A percentile compares a stretch with the other conserved stretches of the same genome.
Conservation (phyloP, 2,113 vertebrate species). For the Hassar affinis region DNA sequence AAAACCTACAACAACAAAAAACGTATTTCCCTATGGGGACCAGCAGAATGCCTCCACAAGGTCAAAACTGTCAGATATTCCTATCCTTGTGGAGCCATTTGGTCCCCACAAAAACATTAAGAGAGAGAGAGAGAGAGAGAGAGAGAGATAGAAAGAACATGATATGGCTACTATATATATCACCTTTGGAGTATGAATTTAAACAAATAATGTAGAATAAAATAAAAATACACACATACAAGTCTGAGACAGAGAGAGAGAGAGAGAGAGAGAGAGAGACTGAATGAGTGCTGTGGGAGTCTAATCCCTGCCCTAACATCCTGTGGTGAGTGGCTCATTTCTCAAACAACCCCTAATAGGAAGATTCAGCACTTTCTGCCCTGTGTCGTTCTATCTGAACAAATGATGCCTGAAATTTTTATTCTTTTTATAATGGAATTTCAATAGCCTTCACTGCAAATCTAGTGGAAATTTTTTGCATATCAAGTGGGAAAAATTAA, state of each 20-base stretch:
- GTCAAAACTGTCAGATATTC: too few species aligned
- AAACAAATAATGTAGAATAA: too few species aligned
- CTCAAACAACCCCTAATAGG: conserved; percentile 88
- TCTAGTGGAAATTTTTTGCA: conserved; percentile 99
- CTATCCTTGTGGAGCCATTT: too few species aligned
- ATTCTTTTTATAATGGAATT: conserved; percentile 99
- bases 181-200: too few species aligned
- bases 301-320: conserved; percentile 38
- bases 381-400: conserved; percentile 92
- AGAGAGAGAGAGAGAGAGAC: conserved; percentile 33
- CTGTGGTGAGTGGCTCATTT: conserved; percentile 62
- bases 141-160: too few species aligned
- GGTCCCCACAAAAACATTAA: not conserved
- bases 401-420: conserved; percentile 99
- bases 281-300: conserved; percentile 28
- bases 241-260: too few species aligned
- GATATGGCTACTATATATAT: too few species aligned
- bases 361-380: conserved; percentile 97
- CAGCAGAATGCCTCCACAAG: too few species aligned
- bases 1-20: too few species aligned
- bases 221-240: too few species aligned
- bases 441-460: conserved; percentile 99
- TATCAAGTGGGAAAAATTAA: conserved; percentile 99
- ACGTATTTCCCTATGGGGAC: too few species aligned
- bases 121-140: too few species aligned